phyloP scores from a whole-genome alignment of 2,797 vertebrate species.

The Centropyge bicolor region DNA sequence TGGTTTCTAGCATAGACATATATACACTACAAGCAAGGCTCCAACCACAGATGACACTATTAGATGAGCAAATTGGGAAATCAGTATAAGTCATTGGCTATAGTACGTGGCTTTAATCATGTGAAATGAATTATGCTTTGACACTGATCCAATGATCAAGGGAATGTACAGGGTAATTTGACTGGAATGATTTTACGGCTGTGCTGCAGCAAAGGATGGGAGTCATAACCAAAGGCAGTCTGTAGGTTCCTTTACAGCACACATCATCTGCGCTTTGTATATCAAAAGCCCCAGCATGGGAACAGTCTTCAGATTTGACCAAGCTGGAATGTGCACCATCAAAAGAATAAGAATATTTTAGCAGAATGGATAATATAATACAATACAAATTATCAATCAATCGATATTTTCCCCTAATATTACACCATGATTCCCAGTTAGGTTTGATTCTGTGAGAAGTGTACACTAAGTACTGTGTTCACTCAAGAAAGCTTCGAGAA shows the following conservation, averaged over 20 bases:
- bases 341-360: neutral
- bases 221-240: constrained; percentile 35
- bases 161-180: constrained; percentile 59
- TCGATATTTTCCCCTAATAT: neutral
- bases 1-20: constrained; percentile 54
- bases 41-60: constrained; percentile 65
- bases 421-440: neutral
- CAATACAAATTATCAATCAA: neutral
- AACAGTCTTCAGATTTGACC: constrained; percentile 53
- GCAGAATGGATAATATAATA: no score
- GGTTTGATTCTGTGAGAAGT: constrained; percentile 11
- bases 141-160: constrained; percentile 48
- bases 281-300: constrained; percentile 49
- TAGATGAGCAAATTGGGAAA: constrained; percentile 58
- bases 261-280: constrained; percentile 37
- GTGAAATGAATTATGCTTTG: constrained; percentile 29
- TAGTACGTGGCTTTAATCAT: constrained; percentile 51
- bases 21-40: constrained; percentile 61
- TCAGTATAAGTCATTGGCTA: constrained; percentile 48
- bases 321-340: constrained; percentile 30
- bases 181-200: constrained; percentile 52
- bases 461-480: neutral
- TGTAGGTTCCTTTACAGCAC: constrained; percentile 36
- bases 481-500: constrained; percentile 8
- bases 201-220: constrained; percentile 38